Evolutionary conservation across 2,888 invertebrate genomes (phyloP).

Genomic region (Craniophora ligustri): DNA sequence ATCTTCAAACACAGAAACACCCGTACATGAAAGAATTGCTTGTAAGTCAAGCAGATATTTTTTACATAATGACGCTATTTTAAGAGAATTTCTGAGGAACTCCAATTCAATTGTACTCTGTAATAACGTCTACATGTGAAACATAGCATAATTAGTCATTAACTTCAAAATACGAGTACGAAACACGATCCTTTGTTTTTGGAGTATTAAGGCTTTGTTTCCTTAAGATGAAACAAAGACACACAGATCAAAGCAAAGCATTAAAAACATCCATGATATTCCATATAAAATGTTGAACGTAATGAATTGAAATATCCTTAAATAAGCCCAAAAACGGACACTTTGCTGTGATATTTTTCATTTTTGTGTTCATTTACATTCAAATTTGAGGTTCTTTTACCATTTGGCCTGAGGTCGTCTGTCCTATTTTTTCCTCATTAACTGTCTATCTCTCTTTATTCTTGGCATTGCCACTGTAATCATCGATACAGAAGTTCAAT

Average conservation of each 20-base stretch:
- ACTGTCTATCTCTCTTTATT: conserved; percentile 34
- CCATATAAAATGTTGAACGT: conserved; percentile 26
- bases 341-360: conserved; percentile 51
- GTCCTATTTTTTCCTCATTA: conserved; percentile 48
- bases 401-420: conserved; percentile 33
- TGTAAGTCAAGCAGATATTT: too few species aligned
- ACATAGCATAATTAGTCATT: background rate
- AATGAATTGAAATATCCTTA: conserved; percentile 47
- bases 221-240: background rate
- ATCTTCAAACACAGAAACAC: too few species aligned
- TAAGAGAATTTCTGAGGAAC: background rate
- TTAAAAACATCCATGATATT: conserved; percentile 28
- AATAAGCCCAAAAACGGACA: conserved; percentile 21
- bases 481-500: conserved; percentile 9
- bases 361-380: conserved; percentile 56
- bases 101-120: background rate
- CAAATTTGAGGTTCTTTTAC: conserved; percentile 53
- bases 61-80: too few species aligned
- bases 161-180: background rate
- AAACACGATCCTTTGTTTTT: background rate
- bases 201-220: background rate
- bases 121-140: background rate
- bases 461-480: conserved; percentile 8
- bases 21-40: too few species aligned
- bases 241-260: conserved; percentile 14